phyloP scores from a whole-genome alignment of 1,140 invertebrate species.

The Riptortus pedestris region DNA sequence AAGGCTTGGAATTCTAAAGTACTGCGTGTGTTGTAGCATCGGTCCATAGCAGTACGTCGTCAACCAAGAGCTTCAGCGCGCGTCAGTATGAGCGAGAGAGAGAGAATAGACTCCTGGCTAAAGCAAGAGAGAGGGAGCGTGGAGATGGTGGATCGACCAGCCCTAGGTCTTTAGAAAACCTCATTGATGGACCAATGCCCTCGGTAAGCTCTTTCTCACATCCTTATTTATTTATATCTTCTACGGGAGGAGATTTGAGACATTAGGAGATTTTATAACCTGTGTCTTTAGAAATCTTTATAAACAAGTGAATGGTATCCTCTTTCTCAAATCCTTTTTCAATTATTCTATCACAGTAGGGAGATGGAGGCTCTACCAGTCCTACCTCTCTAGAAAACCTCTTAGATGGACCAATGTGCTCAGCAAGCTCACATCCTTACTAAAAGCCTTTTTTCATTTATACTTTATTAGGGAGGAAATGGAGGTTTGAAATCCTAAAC shows the following conservation, averaged over 20 bases:
- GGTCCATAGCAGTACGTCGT: constrained; percentile 65
- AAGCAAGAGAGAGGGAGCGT: constrained; percentile 30
- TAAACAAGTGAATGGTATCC: no score
- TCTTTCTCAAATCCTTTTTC: no score
- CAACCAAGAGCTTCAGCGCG: constrained; percentile 61
- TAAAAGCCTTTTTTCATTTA: no score
- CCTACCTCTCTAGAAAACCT: constrained; percentile 29
- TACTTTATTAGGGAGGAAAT: no score
- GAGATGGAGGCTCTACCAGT: constrained; percentile 9
- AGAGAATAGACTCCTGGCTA: constrained; percentile 48
- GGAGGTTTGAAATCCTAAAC: no score
- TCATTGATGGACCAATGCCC: constrained; percentile 22
- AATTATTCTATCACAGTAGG: no score
- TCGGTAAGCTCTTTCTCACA: constrained; percentile 23
- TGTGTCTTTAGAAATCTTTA: no score
- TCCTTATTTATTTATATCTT: no score
- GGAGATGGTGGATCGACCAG: constrained; percentile 16
- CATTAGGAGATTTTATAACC: no score
- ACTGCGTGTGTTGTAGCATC: constrained; percentile 48
- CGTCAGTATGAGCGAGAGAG: constrained; percentile 62
- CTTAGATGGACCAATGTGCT: constrained; percentile 17
- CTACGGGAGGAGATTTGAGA: no score
- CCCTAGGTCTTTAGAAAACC: constrained; percentile 28
- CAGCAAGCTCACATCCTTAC: no score
- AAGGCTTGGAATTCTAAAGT: constrained; percentile 24